Evolutionary conservation across 2,797 vertebrate species (phyloP).

Genomic region (Hipposideros larvatus): DNA sequence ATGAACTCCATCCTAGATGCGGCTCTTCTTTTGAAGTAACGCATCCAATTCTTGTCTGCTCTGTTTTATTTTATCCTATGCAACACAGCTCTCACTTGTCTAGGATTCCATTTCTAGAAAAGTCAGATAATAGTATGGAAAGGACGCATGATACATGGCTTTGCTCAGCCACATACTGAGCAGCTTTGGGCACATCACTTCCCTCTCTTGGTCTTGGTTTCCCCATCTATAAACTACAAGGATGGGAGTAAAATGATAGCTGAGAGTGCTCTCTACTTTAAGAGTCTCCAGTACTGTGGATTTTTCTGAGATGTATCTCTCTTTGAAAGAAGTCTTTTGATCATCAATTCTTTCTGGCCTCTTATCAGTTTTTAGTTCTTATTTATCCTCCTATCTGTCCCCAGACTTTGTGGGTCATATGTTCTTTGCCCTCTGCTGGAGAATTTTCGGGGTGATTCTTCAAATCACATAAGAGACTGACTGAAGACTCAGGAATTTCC

Average conservation of each 20-base stretch:
- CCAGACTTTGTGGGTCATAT: not conserved
- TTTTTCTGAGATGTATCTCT: not conserved
- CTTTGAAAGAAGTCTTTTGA: conserved; percentile 32
- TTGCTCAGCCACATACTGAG: not conserved
- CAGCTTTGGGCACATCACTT: not conserved
- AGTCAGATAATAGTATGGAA: not conserved
- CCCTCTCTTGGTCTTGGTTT: not conserved
- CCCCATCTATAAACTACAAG: not conserved
- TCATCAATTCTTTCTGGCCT: conserved; percentile 27
- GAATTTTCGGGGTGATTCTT: not conserved
- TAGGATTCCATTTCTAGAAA: not conserved
- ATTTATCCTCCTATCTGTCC: not conserved
- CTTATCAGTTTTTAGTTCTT: not conserved
- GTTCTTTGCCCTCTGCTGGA: not conserved
- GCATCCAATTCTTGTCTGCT: not conserved
- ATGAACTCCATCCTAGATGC: not conserved
- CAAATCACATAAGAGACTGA: not conserved
- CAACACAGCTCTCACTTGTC: not conserved
- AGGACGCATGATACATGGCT: fast-evolving
- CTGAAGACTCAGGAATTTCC: not conserved
- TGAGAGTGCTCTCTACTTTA: not conserved
- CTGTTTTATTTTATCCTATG: not conserved
- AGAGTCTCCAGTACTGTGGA: not conserved
- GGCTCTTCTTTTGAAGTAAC: not conserved
- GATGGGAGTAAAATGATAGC: not conserved